Base-by-base conservation (phyloP, 1,140 invertebrate species). In the Dreissena rostriformis region DNA sequence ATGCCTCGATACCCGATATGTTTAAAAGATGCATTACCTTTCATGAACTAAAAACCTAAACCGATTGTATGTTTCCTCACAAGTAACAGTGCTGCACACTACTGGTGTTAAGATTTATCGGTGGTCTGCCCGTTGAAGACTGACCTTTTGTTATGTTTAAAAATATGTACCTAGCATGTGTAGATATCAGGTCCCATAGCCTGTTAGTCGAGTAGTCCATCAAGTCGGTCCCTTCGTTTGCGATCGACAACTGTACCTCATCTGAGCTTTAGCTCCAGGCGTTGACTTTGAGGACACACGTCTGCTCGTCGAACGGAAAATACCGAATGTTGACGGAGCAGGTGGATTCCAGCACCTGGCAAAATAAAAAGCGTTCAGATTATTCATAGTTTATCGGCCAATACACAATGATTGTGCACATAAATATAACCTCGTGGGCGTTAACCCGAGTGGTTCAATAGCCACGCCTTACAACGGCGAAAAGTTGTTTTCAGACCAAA, bases 331-430 rank as follows among this genome's bases (percentile, higher is more conserved):
- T 97, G 88, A 99, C 98, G 94, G 98, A 97, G 92, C 98, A 98
- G 93, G 98, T 85, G 96, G 97, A 98, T 93, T 99, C 99, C 93
- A 99, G 99, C 91, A 99, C 99, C 14, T 98, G 73, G 61, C 1
- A 53, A 39, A 39, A 5, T 39, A 8, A 39, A 39, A 39, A 22
- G 19, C 19, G 19, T 10, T 29, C n/a, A 70, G 19, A 39, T 15
- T 53, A 26, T 68, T 22, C 4, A 22, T 26, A 29, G 24, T 6
- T 4, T 26, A 2, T 8, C 2, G 28, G 22, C 17, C 6, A 26
- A 22, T 19, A 26, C 24, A 4, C 22, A 68, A 22, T 6, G 22
- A 19, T 28, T 28, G 8, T 22, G 26, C 4, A 19, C 28, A 17
- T 26, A 19, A 5, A 63, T 26, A 22, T 19, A 29, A 14, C 17